Conservation (phyloP, 2,113 vertebrate genomes). For the Nothoprocta perdicaria region DNA sequence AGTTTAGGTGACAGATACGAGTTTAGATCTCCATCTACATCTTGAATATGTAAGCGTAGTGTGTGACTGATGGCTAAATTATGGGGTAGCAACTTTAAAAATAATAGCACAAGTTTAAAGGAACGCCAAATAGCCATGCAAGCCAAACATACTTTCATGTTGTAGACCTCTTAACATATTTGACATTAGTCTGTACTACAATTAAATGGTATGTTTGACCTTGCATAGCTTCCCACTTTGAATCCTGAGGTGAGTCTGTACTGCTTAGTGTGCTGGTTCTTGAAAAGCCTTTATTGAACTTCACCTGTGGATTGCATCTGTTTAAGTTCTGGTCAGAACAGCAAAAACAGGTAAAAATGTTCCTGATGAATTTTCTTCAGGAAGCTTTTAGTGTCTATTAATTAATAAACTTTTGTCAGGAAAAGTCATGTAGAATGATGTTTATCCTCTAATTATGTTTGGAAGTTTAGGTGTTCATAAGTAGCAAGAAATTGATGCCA, state of each 20-base stretch:
- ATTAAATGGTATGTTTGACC: neutral
- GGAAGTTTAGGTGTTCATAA: neutral
- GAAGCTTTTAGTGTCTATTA: too few relatives aligned
- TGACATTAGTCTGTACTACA: neutral
- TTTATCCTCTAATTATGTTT: neutral
- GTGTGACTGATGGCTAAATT: neutral
- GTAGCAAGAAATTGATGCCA: neutral
- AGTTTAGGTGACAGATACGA: fast-evolving
- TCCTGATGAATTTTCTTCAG: neutral
- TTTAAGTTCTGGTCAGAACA: neutral
- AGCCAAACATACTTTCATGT: neutral
- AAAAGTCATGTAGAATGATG: neutral
- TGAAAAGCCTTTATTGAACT: neutral
- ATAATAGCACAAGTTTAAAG: neutral
- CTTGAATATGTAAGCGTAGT: neutral
- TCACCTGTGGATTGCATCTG: too few relatives aligned
- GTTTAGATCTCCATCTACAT: fast-evolving
- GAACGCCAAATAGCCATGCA: fast-evolving
- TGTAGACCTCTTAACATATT: fast-evolving
- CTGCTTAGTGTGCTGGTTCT: neutral
- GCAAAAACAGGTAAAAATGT: too few relatives aligned
- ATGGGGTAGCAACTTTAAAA: neutral
- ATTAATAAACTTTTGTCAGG: neutral
- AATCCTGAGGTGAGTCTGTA: neutral
- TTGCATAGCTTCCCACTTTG: neutral